phyloP scores from a whole-genome alignment of 2,113 vertebrate genomes.

The Catharus bicknelli region DNA sequence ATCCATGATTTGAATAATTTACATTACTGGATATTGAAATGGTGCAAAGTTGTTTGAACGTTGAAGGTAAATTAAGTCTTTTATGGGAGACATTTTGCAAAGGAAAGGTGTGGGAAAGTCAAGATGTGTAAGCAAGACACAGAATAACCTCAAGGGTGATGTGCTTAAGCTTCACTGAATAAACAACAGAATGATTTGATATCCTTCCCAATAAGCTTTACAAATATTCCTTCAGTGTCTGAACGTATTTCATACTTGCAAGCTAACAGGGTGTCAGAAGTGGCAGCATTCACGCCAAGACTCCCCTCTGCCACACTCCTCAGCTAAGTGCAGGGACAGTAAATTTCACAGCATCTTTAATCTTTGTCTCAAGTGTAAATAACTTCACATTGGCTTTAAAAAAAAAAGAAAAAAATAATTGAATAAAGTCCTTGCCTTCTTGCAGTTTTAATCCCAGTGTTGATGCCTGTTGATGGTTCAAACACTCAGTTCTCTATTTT shows the following conservation, averaged over 20 bases:
- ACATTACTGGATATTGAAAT: background rate
- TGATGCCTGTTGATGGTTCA: conserved; percentile 25
- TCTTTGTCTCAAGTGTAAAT: conserved; percentile 43
- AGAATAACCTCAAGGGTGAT: background rate
- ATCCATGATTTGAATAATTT: conserved; percentile 12
- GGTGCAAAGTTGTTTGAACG: background rate
- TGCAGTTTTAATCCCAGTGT: conserved; percentile 8
- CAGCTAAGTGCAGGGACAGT: background rate
- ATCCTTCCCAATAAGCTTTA: conserved; percentile 22
- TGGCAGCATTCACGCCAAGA: background rate
- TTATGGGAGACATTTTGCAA: background rate
- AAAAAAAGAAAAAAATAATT: background rate
- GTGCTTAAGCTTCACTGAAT: conserved; percentile 22
- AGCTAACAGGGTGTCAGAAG: conserved; percentile 12
- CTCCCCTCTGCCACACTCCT: background rate
- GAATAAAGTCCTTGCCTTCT: background rate
- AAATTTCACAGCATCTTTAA: conserved; percentile 48
- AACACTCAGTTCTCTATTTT: background rate
- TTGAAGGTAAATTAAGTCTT: background rate
- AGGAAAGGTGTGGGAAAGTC: background rate
- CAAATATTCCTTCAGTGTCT: background rate
- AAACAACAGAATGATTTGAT: conserved; percentile 37
- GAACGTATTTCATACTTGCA: background rate
- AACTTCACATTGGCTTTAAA: background rate
- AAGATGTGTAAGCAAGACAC: background rate